phyloP scores from a whole-genome alignment of 2,113 vertebrate species.

The Toxostoma redivivum region DNA sequence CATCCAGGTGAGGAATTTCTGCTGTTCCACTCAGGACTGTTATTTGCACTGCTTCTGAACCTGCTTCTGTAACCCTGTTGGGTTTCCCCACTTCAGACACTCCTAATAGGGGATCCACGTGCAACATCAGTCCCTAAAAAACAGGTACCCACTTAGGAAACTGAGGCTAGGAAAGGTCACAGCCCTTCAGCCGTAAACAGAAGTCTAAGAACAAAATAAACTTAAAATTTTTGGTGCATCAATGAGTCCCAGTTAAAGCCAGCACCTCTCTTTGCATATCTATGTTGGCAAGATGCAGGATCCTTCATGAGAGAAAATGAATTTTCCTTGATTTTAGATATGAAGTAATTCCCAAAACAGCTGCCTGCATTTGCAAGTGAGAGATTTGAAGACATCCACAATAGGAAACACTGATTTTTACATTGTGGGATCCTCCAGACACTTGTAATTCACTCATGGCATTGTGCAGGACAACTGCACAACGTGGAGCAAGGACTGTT shows the following conservation, averaged over 20 bases:
- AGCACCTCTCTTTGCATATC: not conserved
- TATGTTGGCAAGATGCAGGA: not conserved
- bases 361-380: not conserved
- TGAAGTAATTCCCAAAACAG: not conserved
- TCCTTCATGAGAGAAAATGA: not conserved
- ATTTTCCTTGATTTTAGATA: not conserved
- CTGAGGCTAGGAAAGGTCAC: not conserved
- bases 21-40: not conserved
- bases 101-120: rapidly evolving
- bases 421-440: not conserved
- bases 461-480: not conserved
- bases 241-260: not conserved
- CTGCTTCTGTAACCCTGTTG: rapidly evolving
- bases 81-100: not conserved
- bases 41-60: too few relatives aligned
- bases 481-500: not conserved
- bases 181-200: not conserved
- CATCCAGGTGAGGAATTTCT: not conserved
- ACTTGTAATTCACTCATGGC: not conserved
- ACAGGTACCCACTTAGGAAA: not conserved
- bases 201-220: not conserved
- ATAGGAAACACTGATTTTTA: not conserved
- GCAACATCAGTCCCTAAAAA: too few relatives aligned
- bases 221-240: too few relatives aligned
- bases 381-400: not conserved